These are phyloP conservation scores for Hermaeophaga mercurialis DNA, from an alignment of 2,888 invertebrate genomes.

Conservation along the genomic window DNA sequence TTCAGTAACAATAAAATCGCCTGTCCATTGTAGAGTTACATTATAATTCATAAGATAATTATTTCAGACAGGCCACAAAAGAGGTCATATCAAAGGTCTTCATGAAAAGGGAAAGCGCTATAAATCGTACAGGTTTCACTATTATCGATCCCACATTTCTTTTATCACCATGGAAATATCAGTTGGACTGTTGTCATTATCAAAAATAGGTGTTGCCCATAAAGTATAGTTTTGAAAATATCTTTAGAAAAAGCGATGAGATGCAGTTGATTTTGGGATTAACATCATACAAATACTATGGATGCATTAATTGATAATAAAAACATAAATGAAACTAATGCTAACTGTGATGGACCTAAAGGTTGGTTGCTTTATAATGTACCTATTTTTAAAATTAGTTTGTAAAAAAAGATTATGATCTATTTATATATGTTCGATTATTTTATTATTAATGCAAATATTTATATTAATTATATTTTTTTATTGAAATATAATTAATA, in stretches of 20 bases:
- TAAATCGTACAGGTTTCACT: constrained; percentile 27
- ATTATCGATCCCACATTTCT: constrained; percentile 37
- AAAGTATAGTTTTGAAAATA: constrained; percentile 18
- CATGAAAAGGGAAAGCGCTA: constrained; percentile 30
- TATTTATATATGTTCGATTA: too few relatives aligned
- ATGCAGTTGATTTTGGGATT: constrained; percentile 40
- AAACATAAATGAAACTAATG: background rate
- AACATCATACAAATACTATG: constrained; percentile 2
- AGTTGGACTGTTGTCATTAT: constrained; percentile 35
- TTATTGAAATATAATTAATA: too few relatives aligned
- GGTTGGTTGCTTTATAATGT: constrained; percentile 1
- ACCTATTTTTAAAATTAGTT: background rate
- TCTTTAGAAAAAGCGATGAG: constrained; percentile 34
- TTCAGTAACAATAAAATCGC: too few relatives aligned
- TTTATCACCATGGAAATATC: constrained; percentile 44
- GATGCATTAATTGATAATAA: constrained; percentile 1
- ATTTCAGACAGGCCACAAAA: background rate
- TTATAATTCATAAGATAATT: too few relatives aligned
- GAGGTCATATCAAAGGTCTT: constrained; percentile 10
- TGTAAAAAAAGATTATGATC: too few relatives aligned
- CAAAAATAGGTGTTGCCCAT: constrained; percentile 35
- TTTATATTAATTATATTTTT: too few relatives aligned
- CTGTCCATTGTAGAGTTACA: too few relatives aligned
- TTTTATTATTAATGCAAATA: too few relatives aligned
- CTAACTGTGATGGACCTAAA: background rate